A percentile compares a stretch with the other conserved stretches of the same genome.
Evolutionary conservation across 2,113 vertebrate species (phyloP).

Genomic region (Leucopsar rothschildi): DNA sequence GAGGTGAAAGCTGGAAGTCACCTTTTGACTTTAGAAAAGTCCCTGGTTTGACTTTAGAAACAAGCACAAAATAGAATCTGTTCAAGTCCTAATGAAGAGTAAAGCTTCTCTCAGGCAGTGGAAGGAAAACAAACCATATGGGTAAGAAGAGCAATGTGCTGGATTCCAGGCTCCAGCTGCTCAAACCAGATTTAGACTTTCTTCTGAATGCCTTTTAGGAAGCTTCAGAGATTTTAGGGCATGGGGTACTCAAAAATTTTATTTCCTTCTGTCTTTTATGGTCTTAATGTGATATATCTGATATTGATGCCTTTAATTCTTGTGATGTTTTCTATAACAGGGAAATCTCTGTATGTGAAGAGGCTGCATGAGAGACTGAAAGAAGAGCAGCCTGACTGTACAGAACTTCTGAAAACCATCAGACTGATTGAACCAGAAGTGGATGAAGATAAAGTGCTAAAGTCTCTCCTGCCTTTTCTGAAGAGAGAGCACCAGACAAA

Average conservation of each 20-base stretch:
- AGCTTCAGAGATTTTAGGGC: not conserved
- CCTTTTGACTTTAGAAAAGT: not conserved
- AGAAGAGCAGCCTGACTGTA: not conserved
- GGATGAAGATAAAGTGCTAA: conserved; percentile 83
- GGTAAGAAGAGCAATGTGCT: not conserved
- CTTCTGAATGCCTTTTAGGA: not conserved
- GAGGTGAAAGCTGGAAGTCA: not conserved
- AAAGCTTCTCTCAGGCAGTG: not conserved
- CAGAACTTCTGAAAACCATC: conserved; percentile 76
- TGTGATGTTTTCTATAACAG: conserved; percentile 53
- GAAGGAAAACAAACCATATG: not conserved
- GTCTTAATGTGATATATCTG: not conserved
- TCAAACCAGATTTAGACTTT: not conserved
- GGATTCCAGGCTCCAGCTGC: not conserved
- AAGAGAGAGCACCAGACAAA: conserved; percentile 26
- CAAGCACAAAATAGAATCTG: not conserved
- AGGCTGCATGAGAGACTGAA: conserved; percentile 78
- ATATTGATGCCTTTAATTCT: not conserved
- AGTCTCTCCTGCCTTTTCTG: conserved; percentile 76
- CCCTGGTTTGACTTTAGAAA: not conserved
- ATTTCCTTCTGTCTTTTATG: not conserved
- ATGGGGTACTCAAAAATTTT: not conserved
- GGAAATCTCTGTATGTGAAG: conserved; percentile 91
- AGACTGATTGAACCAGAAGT: conserved; percentile 82
- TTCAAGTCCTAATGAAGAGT: not conserved